These are phyloP conservation scores for roundworm (Caenorhabditis elegans) DNA, from an alignment of 1,140 invertebrate species.

Conservation along the genomic window DNA sequence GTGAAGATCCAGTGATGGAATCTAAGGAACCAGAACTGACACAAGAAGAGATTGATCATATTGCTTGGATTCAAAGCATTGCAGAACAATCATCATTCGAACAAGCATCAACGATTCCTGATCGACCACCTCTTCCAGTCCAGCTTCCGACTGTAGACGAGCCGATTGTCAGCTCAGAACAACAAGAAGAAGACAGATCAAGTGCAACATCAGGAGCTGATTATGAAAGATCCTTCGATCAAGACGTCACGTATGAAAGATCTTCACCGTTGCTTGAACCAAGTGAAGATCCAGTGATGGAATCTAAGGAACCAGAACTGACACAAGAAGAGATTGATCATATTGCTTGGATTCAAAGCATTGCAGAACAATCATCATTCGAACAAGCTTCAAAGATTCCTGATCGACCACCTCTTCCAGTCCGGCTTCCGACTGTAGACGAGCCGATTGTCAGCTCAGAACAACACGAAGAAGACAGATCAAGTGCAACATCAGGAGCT, in stretches of 20 bases:
- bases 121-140: no score
- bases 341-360: not conserved
- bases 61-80: not conserved
- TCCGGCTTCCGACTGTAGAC: not conserved
- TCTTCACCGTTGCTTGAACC: no score
- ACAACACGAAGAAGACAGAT: not conserved
- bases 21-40: no score
- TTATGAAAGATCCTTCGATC: no score
- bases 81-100: conserved; percentile 36
- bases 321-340: conserved; percentile 16
- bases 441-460: not conserved
- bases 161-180: no score
- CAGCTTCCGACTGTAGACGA: not conserved
- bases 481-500: conserved; percentile 37
- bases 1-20: no score
- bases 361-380: not conserved
- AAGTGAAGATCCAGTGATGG: not conserved
- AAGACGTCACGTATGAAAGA: no score
- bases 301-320: not conserved
- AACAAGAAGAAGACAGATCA: no score
- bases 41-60: not conserved
- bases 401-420: not conserved
- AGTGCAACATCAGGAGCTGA: no score
- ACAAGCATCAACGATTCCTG: no score
- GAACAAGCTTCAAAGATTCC: not conserved